Base-by-base conservation (phyloP, 2,113 vertebrate genomes). In the Notarius lentiginosus region DNA sequence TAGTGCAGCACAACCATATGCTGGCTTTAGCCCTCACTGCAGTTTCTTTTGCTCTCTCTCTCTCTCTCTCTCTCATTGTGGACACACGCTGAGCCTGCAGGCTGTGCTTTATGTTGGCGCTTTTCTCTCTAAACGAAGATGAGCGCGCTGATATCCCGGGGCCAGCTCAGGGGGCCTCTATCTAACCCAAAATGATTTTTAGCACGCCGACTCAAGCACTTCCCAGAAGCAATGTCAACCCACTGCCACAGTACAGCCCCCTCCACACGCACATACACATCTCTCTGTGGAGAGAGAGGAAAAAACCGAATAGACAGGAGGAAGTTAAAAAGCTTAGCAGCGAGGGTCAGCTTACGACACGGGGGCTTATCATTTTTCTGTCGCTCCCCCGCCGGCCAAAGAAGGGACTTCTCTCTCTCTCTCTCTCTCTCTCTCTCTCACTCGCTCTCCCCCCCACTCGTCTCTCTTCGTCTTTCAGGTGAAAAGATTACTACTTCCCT, bases 141-240 rank as follows among this genome's bases (percentile, higher is more conserved):
- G 96, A 97, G 96, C 93, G 92, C 93, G 94, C 92, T 93, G 95
- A 97, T 97, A 96, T 95, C 96, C 92, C 91, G 93, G 93, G 96
- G 97, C 91, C 49, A 79, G 89, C 90, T 92, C 91, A 90, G 91
- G 92, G 93, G 93, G 90, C 93, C 90, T 95, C 96, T 96, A 97
- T 96, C 95, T 95, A 96, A 97, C 95, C 94, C 95, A 95, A 97
- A 98, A 98, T 95, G 95, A 97, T 97, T 95, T 95, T 86, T 92
- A 93, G 92, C 92, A 91, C 91, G 92, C 91, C 90, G 88, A 94
- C 95, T 97, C 96, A 95, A 98, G 95, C 95, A 95, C 95, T 94
- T 97, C 96, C 98, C 96, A 96, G 96, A 96, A 97, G 97, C 96
- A 96, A 97, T 97, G 96, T 98, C 95, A 91, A 85, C 68, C 86